Percentiles rank a stretch among this genome's conserved stretches.
Conservation (phyloP, 1,140 invertebrate genomes). For the Tetraneura akinire region DNA sequence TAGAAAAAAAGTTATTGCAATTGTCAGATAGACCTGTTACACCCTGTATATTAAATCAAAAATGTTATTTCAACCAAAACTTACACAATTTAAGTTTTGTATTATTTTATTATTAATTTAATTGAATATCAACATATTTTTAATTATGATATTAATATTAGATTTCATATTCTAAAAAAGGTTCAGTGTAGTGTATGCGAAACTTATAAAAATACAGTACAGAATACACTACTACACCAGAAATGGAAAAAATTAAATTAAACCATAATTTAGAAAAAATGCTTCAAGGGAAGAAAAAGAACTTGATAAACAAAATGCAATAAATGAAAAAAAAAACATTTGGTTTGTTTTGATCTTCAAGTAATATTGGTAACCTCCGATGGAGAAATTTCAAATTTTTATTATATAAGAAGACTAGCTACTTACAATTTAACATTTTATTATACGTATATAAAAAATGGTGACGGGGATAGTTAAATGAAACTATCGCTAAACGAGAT, state of each 20-base stretch:
- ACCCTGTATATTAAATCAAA: too few relatives aligned
- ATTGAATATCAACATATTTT: neutral
- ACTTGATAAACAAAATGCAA: slow-evolving; percentile 2
- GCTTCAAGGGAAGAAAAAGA: slow-evolving; percentile 3
- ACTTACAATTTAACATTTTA: slow-evolving; percentile 17
- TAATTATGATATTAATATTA: slow-evolving; percentile 5
- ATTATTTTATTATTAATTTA: too few relatives aligned
- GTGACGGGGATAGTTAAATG: neutral
- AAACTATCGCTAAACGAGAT: slow-evolving; percentile 12
- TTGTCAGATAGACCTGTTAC: too few relatives aligned
- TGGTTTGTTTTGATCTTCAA: neutral
- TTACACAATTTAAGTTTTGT: too few relatives aligned
- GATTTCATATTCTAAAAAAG: slow-evolving; percentile 14
- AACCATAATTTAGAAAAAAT: slow-evolving; percentile 6
- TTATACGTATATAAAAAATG: neutral
- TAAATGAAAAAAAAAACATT: neutral
- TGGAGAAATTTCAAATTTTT: slow-evolving; percentile 9
- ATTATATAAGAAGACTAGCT: slow-evolving; percentile 26
- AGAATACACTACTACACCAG: neutral
- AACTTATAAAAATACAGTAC: slow-evolving; percentile 19
- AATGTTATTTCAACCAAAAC: too few relatives aligned
- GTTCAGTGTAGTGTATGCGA: slow-evolving; percentile 7
- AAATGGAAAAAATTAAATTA: neutral
- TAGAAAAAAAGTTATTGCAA: too few relatives aligned
- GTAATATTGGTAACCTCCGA: neutral